Evolutionary conservation across 2,888 invertebrate species (phyloP).

Genomic region (Megamerina dolium): DNA sequence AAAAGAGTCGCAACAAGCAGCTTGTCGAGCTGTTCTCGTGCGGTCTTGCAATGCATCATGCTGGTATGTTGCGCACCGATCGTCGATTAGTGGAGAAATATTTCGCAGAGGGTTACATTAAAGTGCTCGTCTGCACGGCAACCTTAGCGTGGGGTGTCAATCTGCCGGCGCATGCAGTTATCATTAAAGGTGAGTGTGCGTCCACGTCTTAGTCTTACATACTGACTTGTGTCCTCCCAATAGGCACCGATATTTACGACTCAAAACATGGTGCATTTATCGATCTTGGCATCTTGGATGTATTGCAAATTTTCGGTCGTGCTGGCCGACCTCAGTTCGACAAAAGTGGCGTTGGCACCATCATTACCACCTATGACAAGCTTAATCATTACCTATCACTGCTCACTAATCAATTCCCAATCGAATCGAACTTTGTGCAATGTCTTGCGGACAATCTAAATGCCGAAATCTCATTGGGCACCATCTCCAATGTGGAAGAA

Average conservation of each 20-base stretch:
- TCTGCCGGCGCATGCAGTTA: slow-evolving; percentile 95
- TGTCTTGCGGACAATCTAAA: slow-evolving; percentile 93
- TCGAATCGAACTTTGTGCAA: slow-evolving; percentile 93
- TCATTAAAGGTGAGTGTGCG: slow-evolving; percentile 49
- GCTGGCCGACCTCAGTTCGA: slow-evolving; percentile 98
- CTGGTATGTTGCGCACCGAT: slow-evolving; percentile 87
- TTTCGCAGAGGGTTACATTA: slow-evolving; percentile 81
- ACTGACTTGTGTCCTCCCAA: background rate
- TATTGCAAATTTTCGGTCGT: slow-evolving; percentile 96
- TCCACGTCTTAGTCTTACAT: background rate
- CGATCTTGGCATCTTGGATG: slow-evolving; percentile 94
- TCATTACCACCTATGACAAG: slow-evolving; percentile 89
- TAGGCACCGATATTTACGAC: slow-evolving; percentile 88
- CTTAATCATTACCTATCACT: slow-evolving; percentile 88
- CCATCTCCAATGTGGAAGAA: slow-evolving; percentile 90
- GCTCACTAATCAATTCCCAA: slow-evolving; percentile 94
- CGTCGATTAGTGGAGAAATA: slow-evolving; percentile 83
- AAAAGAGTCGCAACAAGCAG: slow-evolving; percentile 71
- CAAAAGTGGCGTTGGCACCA: slow-evolving; percentile 87
- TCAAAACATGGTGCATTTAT: slow-evolving; percentile 90
- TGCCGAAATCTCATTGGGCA: slow-evolving; percentile 95
- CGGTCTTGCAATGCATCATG: slow-evolving; percentile 95
- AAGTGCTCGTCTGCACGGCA: slow-evolving; percentile 90
- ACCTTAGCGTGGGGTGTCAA: slow-evolving; percentile 99
- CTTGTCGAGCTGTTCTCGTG: slow-evolving; percentile 75